phyloP scores from a whole-genome alignment of 2,797 vertebrate genomes.

The Parauchenoglanis ngamensis region DNA sequence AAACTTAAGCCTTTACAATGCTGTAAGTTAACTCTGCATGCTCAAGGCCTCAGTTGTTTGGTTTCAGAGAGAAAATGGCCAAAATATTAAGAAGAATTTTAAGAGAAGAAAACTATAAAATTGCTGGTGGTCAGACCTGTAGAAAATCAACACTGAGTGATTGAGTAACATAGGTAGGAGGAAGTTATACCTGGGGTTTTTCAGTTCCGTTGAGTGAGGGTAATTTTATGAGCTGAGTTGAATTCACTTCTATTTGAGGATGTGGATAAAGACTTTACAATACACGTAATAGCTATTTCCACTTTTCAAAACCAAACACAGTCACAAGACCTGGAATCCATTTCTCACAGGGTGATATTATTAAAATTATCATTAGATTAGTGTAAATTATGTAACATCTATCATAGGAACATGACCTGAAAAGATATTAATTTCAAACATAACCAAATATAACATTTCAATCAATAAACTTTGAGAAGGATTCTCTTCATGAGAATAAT shows the following conservation, averaged over 20 bases:
- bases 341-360: background rate
- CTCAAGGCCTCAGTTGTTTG: background rate
- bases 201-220: background rate
- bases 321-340: background rate
- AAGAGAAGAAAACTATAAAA: background rate
- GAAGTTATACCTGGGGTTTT: slow-evolving; percentile 14
- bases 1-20: background rate
- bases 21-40: background rate
- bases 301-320: background rate
- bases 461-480: background rate
- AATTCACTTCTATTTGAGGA: slow-evolving; percentile 14
- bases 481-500: background rate
- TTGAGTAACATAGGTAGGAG: background rate
- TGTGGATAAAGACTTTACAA: slow-evolving; percentile 5
- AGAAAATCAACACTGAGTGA: background rate
- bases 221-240: background rate
- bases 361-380: background rate
- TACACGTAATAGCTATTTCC: background rate
- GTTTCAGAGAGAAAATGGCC: background rate
- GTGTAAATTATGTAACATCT: background rate
- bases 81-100: background rate
- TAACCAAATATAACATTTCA: background rate
- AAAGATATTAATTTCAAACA: background rate
- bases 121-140: background rate
- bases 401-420: background rate